Base-by-base conservation (phyloP, 64 coral and sea anemone genomes). In the Anthopleura sola region DNA sequence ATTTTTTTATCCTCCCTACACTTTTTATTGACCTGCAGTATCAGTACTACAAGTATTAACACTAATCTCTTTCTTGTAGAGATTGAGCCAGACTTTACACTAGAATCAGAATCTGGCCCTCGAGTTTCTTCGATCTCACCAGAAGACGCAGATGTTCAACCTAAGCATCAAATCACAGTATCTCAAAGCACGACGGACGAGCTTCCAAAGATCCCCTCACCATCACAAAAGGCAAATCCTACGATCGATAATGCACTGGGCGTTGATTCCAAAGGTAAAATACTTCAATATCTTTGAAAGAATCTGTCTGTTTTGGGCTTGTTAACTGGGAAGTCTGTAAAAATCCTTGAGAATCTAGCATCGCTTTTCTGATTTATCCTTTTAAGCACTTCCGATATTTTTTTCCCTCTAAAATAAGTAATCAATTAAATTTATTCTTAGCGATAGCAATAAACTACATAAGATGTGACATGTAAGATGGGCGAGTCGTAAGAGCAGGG, bases 391-490 rank as follows among this genome's bases (percentile, higher is more conserved):
- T 79, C 76, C 76, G 76, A 44, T 71, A 62, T 71, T 71, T 71
- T 71, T 71, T 71, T 28, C 36, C 39, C 76, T 79, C 5, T 79
- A 62, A 62, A 62, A 23, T 26, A 48, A 79, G 76, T 79, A 79
- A 79, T 79, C 76, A 79, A 79, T 79, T 79, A 79, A 79, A 36
- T 71, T 71, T 34, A 71, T 71, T 71, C 66, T 71, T 32, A n/a
- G 28, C 26, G 66, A 71, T 32, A 71, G 66, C 66, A 71, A 71
- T 71, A 71, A 71, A 71, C 13, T 71, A 71, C 34, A 71, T 71
- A 34, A 71, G 66, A 71, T 34, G 16, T 71, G 66, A 71, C 66
- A 71, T 71, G 24, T 34, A 29, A 71, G 28, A 34, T 71, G 66
- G 66, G 31, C 13, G 14, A 71, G 12, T 71, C 66, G 6, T 71